phyloP scores from a whole-genome alignment of 2,888 invertebrate species.

The Gisinianus flammeolus region DNA sequence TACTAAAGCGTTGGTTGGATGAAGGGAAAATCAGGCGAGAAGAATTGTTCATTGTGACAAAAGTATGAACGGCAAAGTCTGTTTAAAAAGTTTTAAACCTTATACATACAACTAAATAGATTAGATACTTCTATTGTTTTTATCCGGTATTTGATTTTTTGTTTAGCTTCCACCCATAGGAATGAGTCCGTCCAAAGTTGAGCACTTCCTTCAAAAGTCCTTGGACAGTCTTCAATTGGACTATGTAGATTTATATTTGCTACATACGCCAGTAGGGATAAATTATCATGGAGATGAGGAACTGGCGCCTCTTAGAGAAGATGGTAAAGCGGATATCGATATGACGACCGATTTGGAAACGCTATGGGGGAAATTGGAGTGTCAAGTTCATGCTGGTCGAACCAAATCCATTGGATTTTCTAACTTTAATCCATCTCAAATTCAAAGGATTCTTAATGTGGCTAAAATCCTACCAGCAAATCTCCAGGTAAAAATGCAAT shows the following conservation, averaged over 20 bases:
- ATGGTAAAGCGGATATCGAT: slow-evolving; percentile 59
- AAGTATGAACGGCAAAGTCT: slow-evolving; percentile 64
- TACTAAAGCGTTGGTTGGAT: slow-evolving; percentile 74
- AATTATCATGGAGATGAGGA: slow-evolving; percentile 47
- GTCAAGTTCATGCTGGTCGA: slow-evolving; percentile 71
- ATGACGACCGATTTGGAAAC: slow-evolving; percentile 68
- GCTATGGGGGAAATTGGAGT: slow-evolving; percentile 73
- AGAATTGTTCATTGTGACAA: slow-evolving; percentile 84
- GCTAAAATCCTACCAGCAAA: slow-evolving; percentile 70
- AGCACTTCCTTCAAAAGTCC: slow-evolving; percentile 54
- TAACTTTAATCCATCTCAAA: slow-evolving; percentile 78
- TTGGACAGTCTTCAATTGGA: slow-evolving; percentile 73
- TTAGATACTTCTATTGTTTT: neutral
- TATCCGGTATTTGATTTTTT: too few relatives aligned
- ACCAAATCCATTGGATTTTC: slow-evolving; percentile 83
- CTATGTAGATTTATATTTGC: slow-evolving; percentile 81
- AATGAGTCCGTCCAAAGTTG: slow-evolving; percentile 45
- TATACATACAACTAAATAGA: neutral
- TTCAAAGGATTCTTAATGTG: slow-evolving; percentile 69
- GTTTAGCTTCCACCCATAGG: slow-evolving; percentile 55
- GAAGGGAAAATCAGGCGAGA: slow-evolving; percentile 73
- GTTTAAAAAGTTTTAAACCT: neutral
- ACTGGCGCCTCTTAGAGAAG: slow-evolving; percentile 68
- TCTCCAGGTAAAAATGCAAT: slow-evolving; percentile 61
- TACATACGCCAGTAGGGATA: slow-evolving; percentile 75